Percentiles rank a stretch among this genome's conserved stretches.
Evolutionary conservation across 2,888 invertebrate genomes (phyloP).

Genomic region (Bembecia ichneumoniformis): DNA sequence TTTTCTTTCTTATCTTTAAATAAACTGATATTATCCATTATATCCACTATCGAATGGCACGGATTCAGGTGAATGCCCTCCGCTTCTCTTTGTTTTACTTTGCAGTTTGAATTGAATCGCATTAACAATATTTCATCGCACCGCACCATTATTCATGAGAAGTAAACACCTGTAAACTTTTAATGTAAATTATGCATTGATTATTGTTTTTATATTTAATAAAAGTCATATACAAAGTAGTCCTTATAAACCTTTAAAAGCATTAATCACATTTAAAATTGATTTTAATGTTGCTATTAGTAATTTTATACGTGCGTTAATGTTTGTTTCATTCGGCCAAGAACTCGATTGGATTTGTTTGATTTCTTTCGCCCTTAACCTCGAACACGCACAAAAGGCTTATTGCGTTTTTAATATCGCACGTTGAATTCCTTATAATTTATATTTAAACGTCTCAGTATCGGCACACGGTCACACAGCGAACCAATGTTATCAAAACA

Average conservation of each 20-base stretch:
- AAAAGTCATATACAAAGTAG: too few species aligned
- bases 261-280: too few species aligned
- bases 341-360: slow-evolving; percentile 19
- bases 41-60: slow-evolving; percentile 7
- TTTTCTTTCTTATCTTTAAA: slow-evolving; percentile 7
- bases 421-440: not conserved
- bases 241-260: too few species aligned
- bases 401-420: not conserved
- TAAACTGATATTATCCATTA: slow-evolving; percentile 10
- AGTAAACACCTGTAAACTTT: too few species aligned
- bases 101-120: slow-evolving; percentile 1
- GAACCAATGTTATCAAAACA: slow-evolving; percentile 42
- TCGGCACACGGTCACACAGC: not conserved
- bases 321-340: slow-evolving; percentile 10
- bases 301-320: not conserved
- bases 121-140: not conserved
- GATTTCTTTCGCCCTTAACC: slow-evolving; percentile 64
- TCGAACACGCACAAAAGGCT: slow-evolving; percentile 32
- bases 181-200: too few species aligned
- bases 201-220: too few species aligned
- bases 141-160: too few species aligned
- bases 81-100: slow-evolving; percentile 8
- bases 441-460: not conserved
- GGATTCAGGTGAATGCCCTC: slow-evolving; percentile 7
- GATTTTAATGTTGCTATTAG: too few species aligned